Evolutionary conservation across 2,797 vertebrate genomes (phyloP).

Genomic region (Decapterus maruadsi): DNA sequence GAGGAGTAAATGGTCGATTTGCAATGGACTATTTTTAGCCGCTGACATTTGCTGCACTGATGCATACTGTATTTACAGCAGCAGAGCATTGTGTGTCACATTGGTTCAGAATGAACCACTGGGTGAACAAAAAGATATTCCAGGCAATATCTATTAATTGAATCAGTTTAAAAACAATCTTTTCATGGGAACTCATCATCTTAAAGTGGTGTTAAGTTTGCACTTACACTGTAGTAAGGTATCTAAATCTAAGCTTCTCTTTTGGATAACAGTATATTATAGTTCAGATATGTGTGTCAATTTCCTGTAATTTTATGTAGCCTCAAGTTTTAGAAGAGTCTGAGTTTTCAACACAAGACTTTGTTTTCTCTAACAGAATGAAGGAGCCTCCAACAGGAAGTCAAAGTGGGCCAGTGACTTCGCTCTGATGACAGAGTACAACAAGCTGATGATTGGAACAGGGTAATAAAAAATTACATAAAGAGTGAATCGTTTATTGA

Average conservation of each 20-base stretch:
- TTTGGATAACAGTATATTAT: neutral
- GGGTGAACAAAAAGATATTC: neutral
- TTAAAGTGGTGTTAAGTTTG: neutral
- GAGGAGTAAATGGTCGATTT: neutral
- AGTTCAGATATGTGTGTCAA: neutral
- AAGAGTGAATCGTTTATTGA: constrained; percentile 2
- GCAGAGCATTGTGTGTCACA: neutral
- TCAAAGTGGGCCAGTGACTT: constrained; percentile 85
- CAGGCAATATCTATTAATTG: neutral
- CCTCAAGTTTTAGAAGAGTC: neutral
- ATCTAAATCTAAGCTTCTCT: neutral
- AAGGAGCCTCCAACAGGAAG: constrained; percentile 74
- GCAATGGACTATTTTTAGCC: neutral
- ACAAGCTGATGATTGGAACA: constrained; percentile 85
- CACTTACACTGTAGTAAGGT: too few relatives aligned
- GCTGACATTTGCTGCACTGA: neutral
- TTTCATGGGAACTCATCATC: neutral
- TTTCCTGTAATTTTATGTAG: neutral
- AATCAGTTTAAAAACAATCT: too few relatives aligned
- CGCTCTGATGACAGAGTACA: constrained; percentile 80
- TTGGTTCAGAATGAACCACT: neutral
- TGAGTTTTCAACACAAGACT: neutral
- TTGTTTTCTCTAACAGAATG: constrained; percentile 59
- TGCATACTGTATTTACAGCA: neutral
- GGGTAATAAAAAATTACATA: constrained; percentile 56